Base-by-base conservation (phyloP, 23 tunicate species). In the Trididemnum miniatum region DNA sequence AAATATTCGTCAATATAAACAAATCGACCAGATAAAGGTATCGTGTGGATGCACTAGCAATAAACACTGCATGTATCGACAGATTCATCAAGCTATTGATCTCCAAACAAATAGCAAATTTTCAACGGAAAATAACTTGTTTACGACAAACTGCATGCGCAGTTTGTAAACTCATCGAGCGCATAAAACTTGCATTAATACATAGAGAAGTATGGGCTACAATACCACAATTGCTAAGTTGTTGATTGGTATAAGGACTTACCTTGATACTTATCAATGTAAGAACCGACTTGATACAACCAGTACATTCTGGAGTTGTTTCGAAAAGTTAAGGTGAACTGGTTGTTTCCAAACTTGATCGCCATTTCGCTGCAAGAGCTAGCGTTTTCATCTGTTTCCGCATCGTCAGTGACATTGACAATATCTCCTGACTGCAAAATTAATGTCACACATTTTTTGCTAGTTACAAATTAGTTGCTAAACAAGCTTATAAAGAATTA, bases 341-440 rank as follows among this genome's bases (percentile, higher is more conserved):
- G 22, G 66, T 76, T 82, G 35, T 35, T 50, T 1, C 52, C 77
- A 76, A 69, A 76, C 1, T 26, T 76, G 20, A 86, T 84, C 9
- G 26, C 66, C 72, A 83, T 20, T 65, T 35, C 38, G 15, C 72
- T 51, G 37, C 93, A 88, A 9, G 59, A 23, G 51, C 87, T 76
- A 5, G 35, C 74, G 5, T 28, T 65, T 36, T 27, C 12, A 60
- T 54, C 87, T 25, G 39, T 64, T 31, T 65, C 31, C 59, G 67
- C 71, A 33, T 50, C 35, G 1, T 57, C 18, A 1, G 88, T 65
- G 1, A 88, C 87, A 59, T 76, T 83, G 5, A 67, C 35, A 67
- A 67, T 32, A 5, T 7, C 3, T 31, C 75, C 75, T 30, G 37
- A 31, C 79, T 73, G 27, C 9, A 44, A 44, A 44, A 44, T 7